Conservation (phyloP, 2,888 invertebrate species). For the Hypomecis atomaria region DNA sequence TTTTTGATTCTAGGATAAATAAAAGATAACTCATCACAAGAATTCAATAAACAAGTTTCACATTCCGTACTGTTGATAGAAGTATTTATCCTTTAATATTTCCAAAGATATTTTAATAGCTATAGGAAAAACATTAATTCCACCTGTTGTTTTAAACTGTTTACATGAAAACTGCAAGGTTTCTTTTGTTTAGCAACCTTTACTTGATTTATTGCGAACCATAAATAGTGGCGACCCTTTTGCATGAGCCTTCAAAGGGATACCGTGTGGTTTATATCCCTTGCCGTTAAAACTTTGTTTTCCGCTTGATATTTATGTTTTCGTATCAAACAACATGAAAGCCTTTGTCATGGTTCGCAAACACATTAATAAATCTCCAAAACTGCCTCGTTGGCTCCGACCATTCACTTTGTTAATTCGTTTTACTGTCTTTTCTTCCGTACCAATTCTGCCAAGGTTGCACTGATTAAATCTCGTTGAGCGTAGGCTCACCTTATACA, state of each 20-base stretch:
- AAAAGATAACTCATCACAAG: too few species aligned
- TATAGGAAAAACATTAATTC: not conserved
- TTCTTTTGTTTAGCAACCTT: slow-evolving; percentile 39
- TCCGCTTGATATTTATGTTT: slow-evolving; percentile 60
- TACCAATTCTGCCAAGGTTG: slow-evolving; percentile 13
- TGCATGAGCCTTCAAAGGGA: slow-evolving; percentile 47
- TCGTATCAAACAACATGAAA: slow-evolving; percentile 45
- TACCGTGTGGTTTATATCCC: slow-evolving; percentile 45
- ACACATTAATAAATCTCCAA: slow-evolving; percentile 68
- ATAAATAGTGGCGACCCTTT: slow-evolving; percentile 48
- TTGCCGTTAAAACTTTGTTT: slow-evolving; percentile 52
- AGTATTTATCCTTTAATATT: not conserved
- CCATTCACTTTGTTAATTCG: slow-evolving; percentile 31
- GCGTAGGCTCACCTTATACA: slow-evolving; percentile 12
- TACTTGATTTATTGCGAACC: slow-evolving; percentile 41
- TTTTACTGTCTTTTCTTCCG: slow-evolving; percentile 31
- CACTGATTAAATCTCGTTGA: slow-evolving; percentile 14
- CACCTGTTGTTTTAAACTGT: slow-evolving; percentile 20
- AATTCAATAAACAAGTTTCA: too few species aligned
- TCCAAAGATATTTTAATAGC: not conserved
- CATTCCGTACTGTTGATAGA: too few species aligned
- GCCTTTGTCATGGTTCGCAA: slow-evolving; percentile 53
- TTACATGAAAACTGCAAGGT: slow-evolving; percentile 28
- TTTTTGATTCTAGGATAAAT: too few species aligned
- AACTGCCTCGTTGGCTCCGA: slow-evolving; percentile 52